phyloP scores from a whole-genome alignment of 2,113 vertebrate species.

The Pleuronectes platessa region DNA sequence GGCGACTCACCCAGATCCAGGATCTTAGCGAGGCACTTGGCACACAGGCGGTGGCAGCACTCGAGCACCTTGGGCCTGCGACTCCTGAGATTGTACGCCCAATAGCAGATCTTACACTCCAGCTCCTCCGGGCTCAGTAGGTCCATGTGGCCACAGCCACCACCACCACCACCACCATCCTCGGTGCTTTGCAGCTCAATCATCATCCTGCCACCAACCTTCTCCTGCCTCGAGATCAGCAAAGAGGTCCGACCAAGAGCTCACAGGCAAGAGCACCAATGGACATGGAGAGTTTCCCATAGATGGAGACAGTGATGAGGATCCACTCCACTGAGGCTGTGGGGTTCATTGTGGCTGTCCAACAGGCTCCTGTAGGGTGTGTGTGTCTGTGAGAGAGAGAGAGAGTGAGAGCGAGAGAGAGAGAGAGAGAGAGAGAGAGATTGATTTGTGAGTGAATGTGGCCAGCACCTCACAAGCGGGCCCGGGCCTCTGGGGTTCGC shows the following conservation, averaged over 20 bases:
- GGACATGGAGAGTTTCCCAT: slow-evolving; percentile 36
- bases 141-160: slow-evolving; percentile 70
- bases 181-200: slow-evolving; percentile 64
- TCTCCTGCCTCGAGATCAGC: slow-evolving; percentile 20
- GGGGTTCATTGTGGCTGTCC: slow-evolving; percentile 42
- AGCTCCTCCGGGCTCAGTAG: slow-evolving; percentile 85
- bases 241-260: neutral
- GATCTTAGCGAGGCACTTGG: slow-evolving; percentile 93
- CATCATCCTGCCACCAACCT: slow-evolving; percentile 76
- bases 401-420: slow-evolving; percentile 12
- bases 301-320: neutral
- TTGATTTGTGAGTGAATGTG: slow-evolving; percentile 15
- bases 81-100: slow-evolving; percentile 87
- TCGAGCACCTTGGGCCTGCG: slow-evolving; percentile 91
- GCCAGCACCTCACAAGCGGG: slow-evolving; percentile 33
- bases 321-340: slow-evolving; percentile 45
- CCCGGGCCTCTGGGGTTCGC: slow-evolving; percentile 38
- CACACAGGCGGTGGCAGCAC: slow-evolving; percentile 92
- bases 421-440: slow-evolving; percentile 21
- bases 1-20: slow-evolving; percentile 90
- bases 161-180: slow-evolving; percentile 50
- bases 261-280: slow-evolving; percentile 21
- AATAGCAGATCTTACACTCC: slow-evolving; percentile 98
- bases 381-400: slow-evolving; percentile 11
- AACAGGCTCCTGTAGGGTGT: slow-evolving; percentile 13